Evolutionary conservation across 2,113 vertebrate genomes (phyloP), one percentile per base, ranked within the genome.

Genomic region (Pituophis catenifer): DNA sequence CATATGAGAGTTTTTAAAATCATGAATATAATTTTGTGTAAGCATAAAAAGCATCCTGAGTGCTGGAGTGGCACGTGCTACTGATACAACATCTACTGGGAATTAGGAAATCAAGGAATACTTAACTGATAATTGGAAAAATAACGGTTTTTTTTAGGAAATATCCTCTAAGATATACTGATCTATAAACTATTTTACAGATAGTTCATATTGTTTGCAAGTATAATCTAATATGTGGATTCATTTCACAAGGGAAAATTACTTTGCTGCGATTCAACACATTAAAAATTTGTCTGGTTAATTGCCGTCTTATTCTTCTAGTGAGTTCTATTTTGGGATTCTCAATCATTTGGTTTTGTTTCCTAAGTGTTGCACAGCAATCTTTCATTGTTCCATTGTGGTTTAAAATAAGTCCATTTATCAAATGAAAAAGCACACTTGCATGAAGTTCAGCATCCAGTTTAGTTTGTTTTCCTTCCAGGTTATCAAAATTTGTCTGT

Each of bases 21-120:
- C 33, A 90, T 21, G 86, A 26, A 88, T 94, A 0, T 0, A 91
- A 10, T 12, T 90, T 52, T 33, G 15, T 65, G 44, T 50, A 93
- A 91, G 52, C 29, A 1, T 95, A 75, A 94, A 94, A 94, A 3
- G 3, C 89, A 90, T 65, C 48, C 93, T 59, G 8, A 93, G 53
- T 91, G 86, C 59, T 13, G 70, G 29, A n/a, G 59, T 62, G 57
- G 58, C 70, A 94, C 33, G 52, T 89, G 89, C 44, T 91, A 59
- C 55, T 48, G 86, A 93, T 59, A 86, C 23, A 87, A 94, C 1
- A 24, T 90, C 93, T 93, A 86, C 9, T 91, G 55, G 92, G 29
- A 21, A 5, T 38, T 89, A 26, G 13, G 81, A 90, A 90, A 50
- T 24, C 3, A 81, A 57, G 13, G 3, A 55, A 55, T 89, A 17